Conservation (phyloP, 2,888 invertebrate genomes). For the Hymenopus coronatus region DNA sequence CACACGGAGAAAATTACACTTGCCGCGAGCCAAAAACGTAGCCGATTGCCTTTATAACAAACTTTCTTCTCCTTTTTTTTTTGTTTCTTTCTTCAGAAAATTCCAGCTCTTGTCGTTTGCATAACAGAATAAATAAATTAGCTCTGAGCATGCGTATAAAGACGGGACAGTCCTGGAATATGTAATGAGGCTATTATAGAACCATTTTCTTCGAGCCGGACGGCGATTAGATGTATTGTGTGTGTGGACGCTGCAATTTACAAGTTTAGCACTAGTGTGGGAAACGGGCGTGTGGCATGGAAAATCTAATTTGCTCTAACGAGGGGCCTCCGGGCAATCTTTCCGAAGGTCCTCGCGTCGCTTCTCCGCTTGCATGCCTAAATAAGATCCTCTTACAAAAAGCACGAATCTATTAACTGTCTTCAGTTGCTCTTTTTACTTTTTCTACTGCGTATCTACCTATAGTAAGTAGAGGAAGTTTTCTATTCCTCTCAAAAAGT, state of each 20-base stretch:
- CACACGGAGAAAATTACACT: not conserved
- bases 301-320: not conserved
- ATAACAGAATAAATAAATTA: not conserved
- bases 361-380: no score
- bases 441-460: no score
- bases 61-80: not conserved
- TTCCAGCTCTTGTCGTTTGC: not conserved
- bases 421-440: no score
- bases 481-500: no score
- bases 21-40: not conserved
- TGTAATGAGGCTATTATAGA: not conserved
- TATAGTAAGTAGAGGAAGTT: no score
- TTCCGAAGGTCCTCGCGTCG: not conserved
- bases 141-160: not conserved
- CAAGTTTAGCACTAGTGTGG: not conserved
- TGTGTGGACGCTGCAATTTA: not conserved
- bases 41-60: not conserved
- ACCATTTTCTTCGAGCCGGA: not conserved
- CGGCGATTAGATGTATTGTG: not conserved
- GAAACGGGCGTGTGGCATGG: not conserved
- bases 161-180: not conserved
- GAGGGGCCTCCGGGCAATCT: not conserved
- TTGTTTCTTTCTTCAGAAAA: not conserved
- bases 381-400: no score
- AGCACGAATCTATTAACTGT: no score